A percentile compares a stretch with the other conserved stretches of the same genome.
phyloP scores from a whole-genome alignment of 2,113 vertebrate species.

The Pomatorhinus ruficollis region DNA sequence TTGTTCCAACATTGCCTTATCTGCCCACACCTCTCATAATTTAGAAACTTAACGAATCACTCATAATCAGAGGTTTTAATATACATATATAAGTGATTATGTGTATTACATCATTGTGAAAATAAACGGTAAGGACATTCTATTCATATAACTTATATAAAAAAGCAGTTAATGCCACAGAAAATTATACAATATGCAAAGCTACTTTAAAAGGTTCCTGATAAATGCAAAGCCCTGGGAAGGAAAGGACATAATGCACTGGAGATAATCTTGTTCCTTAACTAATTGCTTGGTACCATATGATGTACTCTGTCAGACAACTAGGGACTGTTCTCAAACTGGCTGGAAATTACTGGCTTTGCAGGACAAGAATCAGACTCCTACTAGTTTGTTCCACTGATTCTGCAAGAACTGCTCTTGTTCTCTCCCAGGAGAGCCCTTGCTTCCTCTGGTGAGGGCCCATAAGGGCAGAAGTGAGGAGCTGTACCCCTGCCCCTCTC shows the following conservation, averaged over 20 bases:
- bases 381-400: background rate
- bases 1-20: background rate
- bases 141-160: background rate
- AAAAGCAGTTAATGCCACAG: background rate
- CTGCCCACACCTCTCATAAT: background rate
- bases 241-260: background rate
- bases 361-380: background rate
- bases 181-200: background rate
- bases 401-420: background rate
- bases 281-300: background rate
- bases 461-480: background rate
- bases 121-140: constrained; percentile 7
- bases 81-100: background rate
- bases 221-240: background rate
- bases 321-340: background rate
- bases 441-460: background rate
- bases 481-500: background rate
- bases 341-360: background rate
- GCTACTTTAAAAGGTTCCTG: background rate
- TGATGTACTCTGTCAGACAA: background rate
- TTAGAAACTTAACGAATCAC: background rate
- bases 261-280: background rate
- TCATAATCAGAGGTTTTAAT: background rate
- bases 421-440: background rate
- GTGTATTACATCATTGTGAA: constrained; percentile 2